These are phyloP conservation scores for Rallus limicola DNA, from an alignment of 2,113 vertebrate species.

Conservation along the genomic window DNA sequence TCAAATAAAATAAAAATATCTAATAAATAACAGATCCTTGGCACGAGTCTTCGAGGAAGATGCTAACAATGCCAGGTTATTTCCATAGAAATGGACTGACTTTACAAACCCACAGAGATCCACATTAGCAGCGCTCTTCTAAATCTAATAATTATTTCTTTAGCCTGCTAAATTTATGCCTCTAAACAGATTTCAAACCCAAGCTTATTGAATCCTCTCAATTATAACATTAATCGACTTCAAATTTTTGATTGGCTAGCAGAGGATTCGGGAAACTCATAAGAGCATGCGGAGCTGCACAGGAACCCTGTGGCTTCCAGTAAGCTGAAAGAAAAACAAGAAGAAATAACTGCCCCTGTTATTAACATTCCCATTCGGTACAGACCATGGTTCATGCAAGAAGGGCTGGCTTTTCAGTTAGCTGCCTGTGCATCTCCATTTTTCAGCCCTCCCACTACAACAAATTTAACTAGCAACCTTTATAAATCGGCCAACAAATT, in stretches of 20 bases:
- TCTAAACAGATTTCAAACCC: neutral
- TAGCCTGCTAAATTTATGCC: neutral
- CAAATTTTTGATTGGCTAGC: neutral
- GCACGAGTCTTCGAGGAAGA: neutral
- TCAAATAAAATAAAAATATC: neutral
- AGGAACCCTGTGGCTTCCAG: neutral
- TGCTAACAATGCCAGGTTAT: neutral
- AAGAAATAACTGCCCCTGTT: conserved; percentile 4
- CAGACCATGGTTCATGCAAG: neutral
- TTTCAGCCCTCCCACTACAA: conserved; percentile 23
- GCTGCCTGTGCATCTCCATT: neutral
- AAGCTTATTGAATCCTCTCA: neutral
- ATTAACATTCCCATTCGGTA: neutral
- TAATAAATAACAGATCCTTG: neutral
- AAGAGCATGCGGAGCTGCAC: neutral
- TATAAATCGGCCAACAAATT: conserved; percentile 29
- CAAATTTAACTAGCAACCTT: conserved; percentile 34
- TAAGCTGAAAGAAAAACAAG: neutral
- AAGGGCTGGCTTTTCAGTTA: conserved; percentile 42
- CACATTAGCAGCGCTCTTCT: neutral
- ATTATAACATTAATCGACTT: neutral
- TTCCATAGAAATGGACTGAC: neutral
- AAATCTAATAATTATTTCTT: neutral
- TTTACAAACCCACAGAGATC: neutral
- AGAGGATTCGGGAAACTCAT: neutral